Evolutionary conservation across 2,113 vertebrate species (phyloP), one percentile per base, ranked within the genome.

Genomic region (Tyto alba): DNA sequence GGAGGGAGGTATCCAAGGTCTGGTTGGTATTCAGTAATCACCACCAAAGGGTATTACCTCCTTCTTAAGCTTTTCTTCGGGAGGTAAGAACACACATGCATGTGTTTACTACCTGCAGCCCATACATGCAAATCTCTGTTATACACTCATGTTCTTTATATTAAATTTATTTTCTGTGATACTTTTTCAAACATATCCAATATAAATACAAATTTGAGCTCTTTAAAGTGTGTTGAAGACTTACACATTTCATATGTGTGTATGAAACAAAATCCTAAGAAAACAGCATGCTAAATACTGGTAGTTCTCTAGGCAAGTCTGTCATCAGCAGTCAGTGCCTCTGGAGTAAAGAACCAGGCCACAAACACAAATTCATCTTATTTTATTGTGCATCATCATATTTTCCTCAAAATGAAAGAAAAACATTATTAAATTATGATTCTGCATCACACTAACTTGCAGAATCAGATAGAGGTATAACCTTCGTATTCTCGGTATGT

Each of bases 351-450:
- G 75, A 88, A 55, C 26, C 48, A 90, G 63, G 84, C n/a, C 32
- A 85, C 68, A 93, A 93, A 87, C 17, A 63, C 43, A 74, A 69
- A 91, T 41, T 92, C 48, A 92, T 32, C 63, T 78, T 85, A 36
- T 56, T 76, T 76, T 52, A 71, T 90, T 88, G 69, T 68, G 16
- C 55, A 59, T 79, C 62, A 86, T 93, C 68, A 93, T 60, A 83
- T 90, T 87, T 62, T 85, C 30, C 82, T 91, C 57, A 84, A 90
- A 94, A n/a, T 57, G 41, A 96, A 94, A 55, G 56, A 78, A 89
- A 94, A 75, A 25, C 34, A 48, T 69, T 77, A 71, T 47, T 47
- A 29, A 38, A 29, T 59, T 69, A n/a, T 26, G 7, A 52, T 85
- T 69, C 41, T 90, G 23, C 32, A 60, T 36, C 26, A n/a, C 23